phyloP scores from a whole-genome alignment of 2,888 invertebrate genomes.

The Clivina fossor region DNA sequence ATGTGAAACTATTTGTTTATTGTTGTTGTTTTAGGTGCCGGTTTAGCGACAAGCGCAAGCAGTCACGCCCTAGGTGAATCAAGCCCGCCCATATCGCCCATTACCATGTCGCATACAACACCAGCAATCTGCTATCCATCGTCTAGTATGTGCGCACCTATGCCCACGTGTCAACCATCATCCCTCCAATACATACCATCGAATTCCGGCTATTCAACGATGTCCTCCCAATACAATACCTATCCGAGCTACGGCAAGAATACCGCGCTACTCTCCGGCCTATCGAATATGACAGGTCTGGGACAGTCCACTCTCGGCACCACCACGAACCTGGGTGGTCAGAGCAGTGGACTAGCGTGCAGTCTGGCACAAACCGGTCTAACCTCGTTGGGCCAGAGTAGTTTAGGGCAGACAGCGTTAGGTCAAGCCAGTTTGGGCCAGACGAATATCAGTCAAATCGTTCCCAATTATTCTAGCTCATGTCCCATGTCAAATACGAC shows the following conservation, averaged over 20 bases:
- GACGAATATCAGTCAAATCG: conserved; percentile 47
- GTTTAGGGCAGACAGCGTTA: conserved; percentile 33
- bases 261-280: conserved; percentile 40
- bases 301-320: conserved; percentile 42
- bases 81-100: conserved; percentile 59
- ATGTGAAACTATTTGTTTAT: background rate
- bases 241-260: conserved; percentile 47
- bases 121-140: conserved; percentile 57
- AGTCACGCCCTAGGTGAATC: conserved; percentile 70
- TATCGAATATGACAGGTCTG: conserved; percentile 28
- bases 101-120: conserved; percentile 55
- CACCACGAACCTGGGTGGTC: conserved; percentile 36
- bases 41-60: conserved; percentile 68
- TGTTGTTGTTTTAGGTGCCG: conserved; percentile 48
- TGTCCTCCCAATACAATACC: conserved; percentile 49
- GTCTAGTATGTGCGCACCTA: conserved; percentile 59
- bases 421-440: conserved; percentile 34
- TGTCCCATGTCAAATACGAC: conserved; percentile 56
- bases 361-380: conserved; percentile 29
- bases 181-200: conserved; percentile 46
- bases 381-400: background rate
- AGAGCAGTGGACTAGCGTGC: conserved; percentile 28
- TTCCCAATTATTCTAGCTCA: conserved; percentile 54
- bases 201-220: conserved; percentile 43
- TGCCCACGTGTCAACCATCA: conserved; percentile 52